A percentile compares a stretch with the other conserved stretches of the same genome.
These are phyloP conservation scores for Tipula vernalis DNA, from an alignment of 2,888 invertebrate species.

Conservation along the genomic window DNA sequence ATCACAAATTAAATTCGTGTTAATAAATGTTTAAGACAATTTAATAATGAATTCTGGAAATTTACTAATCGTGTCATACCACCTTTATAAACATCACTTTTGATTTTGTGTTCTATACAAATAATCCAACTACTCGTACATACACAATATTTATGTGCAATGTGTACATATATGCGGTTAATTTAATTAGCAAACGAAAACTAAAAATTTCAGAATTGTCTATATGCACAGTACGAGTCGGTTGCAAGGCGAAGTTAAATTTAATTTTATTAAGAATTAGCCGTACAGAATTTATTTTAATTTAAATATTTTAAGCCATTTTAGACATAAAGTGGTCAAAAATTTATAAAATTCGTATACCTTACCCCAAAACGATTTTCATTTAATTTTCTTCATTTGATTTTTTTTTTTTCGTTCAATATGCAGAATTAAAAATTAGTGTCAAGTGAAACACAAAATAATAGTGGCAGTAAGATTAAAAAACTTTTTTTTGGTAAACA, in stretches of 20 bases:
- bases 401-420: not conserved
- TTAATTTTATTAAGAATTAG: not conserved
- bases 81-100: not conserved
- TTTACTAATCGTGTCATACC: not conserved
- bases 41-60: no score
- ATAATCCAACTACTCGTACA: not conserved
- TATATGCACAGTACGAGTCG: not conserved
- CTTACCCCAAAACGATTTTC: not conserved
- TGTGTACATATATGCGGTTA: not conserved
- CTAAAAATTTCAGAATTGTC: not conserved
- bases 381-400: not conserved
- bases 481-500: not conserved
- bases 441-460: not conserved
- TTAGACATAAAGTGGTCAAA: not conserved
- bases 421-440: not conserved
- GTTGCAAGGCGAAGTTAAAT: not conserved
- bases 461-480: not conserved
- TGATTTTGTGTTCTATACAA: not conserved
- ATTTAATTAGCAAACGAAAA: not conserved
- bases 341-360: not conserved
- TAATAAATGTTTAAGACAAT: not conserved
- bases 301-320: not conserved
- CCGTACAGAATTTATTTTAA: not conserved
- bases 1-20: not conserved
- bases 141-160: not conserved